Percentiles rank a stretch among this genome's conserved stretches.
Conservation (phyloP, 2,797 vertebrate species). For the Pogonophryne albipinna region DNA sequence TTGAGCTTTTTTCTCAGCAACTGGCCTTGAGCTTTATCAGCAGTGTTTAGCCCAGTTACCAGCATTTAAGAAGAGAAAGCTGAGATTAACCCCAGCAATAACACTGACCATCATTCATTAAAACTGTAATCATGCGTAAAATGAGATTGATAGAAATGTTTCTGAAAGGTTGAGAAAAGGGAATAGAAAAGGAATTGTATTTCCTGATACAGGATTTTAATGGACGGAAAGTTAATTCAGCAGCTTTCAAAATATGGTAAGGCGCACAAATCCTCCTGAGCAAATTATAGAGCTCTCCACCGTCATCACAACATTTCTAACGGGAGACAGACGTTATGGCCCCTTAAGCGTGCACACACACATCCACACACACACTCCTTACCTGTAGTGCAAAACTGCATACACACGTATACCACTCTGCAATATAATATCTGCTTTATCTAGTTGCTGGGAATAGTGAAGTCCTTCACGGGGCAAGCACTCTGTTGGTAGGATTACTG, state of each 20-base stretch:
- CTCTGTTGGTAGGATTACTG: constrained; percentile 81
- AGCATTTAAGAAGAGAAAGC: constrained; percentile 83
- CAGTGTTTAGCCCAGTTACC: constrained; percentile 88
- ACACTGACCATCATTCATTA: constrained; percentile 94
- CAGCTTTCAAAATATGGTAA: constrained; percentile 86
- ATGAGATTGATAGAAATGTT: constrained; percentile 96
- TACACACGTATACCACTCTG: constrained; percentile 41
- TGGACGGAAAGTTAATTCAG: constrained; percentile 95
- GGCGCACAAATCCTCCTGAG: constrained; percentile 88
- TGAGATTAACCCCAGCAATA: constrained; percentile 89
- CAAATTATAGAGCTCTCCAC: constrained; percentile 76
- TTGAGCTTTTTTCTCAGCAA: constrained; percentile 80
- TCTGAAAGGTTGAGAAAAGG: constrained; percentile 90
- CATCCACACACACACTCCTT: constrained; percentile 19
- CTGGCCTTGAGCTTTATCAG: constrained; percentile 89
- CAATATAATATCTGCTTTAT: constrained; percentile 72
- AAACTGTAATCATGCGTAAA: constrained; percentile 97
- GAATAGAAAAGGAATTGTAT: constrained; percentile 90
- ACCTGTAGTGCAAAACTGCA: constrained; percentile 47
- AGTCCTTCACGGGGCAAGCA: constrained; percentile 76
- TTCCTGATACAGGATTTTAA: constrained; percentile 90
- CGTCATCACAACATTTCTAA: constrained; percentile 60
- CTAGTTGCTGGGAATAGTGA: constrained; percentile 78
- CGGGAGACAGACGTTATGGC: constrained; percentile 46
- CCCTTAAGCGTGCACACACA: constrained; percentile 20